Percentiles rank a stretch among this genome's conserved stretches.
Conservation (phyloP, 2,797 vertebrate genomes). For the Eremophila alpestris region DNA sequence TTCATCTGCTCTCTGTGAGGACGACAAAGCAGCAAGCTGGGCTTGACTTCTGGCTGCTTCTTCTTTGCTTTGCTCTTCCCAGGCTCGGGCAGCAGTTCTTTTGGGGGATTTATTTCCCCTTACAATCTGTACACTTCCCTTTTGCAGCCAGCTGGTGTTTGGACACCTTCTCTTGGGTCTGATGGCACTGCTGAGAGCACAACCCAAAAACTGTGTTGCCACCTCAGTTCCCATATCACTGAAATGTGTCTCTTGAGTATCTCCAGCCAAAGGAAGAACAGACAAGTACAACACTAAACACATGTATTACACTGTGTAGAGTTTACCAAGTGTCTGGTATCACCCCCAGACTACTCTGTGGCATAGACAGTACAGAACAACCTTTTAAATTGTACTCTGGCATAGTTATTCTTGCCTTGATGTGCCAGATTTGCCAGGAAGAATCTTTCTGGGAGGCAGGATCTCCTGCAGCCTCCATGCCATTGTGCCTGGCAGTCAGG, state of each 20-base stretch:
- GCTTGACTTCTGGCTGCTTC: not conserved
- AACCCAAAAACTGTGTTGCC: not conserved
- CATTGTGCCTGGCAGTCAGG: not conserved
- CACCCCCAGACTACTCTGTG: not conserved
- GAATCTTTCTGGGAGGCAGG: not conserved
- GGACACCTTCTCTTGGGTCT: not conserved
- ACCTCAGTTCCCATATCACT: not conserved
- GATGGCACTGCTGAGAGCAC: not conserved
- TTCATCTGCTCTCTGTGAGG: not conserved
- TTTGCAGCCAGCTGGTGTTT: not conserved
- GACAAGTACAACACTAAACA: fast-evolving
- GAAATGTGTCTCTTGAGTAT: not conserved
- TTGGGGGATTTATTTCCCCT: not conserved
- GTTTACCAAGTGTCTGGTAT: not conserved
- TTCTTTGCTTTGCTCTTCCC: not conserved
- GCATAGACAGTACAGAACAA: not conserved
- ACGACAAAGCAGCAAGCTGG: not conserved
- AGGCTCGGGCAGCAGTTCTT: not conserved
- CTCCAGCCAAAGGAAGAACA: not conserved
- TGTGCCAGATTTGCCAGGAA: not conserved
- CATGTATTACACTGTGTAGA: fast-evolving
- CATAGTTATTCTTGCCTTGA: not conserved
- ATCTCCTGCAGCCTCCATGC: not conserved
- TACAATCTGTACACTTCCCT: not conserved
- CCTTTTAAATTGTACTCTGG: not conserved